phyloP scores from a whole-genome alignment of 2,797 vertebrate genomes.

The Myiotriccus ornatus region DNA sequence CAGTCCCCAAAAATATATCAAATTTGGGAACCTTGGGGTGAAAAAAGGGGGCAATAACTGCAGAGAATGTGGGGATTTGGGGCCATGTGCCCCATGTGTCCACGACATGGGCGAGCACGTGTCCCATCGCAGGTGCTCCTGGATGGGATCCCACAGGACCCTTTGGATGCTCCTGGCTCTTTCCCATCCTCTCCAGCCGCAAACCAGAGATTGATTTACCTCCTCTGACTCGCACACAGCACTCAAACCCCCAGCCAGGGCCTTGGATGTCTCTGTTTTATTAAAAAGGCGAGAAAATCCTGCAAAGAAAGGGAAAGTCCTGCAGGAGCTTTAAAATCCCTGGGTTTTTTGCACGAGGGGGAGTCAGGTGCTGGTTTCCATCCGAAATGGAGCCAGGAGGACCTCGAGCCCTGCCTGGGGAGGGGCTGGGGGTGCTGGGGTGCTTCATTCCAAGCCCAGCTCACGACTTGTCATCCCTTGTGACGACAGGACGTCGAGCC shows the following conservation, averaged over 20 bases:
- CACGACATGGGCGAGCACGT: background rate
- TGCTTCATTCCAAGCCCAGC: background rate
- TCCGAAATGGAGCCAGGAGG: fast-evolving
- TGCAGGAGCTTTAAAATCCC: background rate
- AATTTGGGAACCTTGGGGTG: background rate
- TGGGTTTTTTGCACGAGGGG: fast-evolving
- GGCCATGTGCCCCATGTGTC: fast-evolving
- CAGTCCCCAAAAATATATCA: background rate
- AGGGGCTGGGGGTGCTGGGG: background rate
- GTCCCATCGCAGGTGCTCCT: fast-evolving
- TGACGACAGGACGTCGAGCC: constrained; percentile 81
- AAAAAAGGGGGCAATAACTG: background rate
- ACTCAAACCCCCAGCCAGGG: background rate
- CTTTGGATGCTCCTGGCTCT: background rate
- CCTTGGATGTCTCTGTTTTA: background rate
- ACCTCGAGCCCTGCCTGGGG: background rate
- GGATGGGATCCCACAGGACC: fast-evolving
- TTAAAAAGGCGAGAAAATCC: background rate
- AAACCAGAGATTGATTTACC: background rate
- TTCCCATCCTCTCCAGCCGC: background rate
- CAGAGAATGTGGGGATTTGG: background rate
- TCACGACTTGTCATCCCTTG: fast-evolving
- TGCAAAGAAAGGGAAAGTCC: background rate
- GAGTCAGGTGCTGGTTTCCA: background rate
- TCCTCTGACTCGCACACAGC: background rate